These are phyloP conservation scores for Rousettus madagascariensis DNA, from an alignment of 2,797 vertebrate genomes.

Conservation along the genomic window DNA sequence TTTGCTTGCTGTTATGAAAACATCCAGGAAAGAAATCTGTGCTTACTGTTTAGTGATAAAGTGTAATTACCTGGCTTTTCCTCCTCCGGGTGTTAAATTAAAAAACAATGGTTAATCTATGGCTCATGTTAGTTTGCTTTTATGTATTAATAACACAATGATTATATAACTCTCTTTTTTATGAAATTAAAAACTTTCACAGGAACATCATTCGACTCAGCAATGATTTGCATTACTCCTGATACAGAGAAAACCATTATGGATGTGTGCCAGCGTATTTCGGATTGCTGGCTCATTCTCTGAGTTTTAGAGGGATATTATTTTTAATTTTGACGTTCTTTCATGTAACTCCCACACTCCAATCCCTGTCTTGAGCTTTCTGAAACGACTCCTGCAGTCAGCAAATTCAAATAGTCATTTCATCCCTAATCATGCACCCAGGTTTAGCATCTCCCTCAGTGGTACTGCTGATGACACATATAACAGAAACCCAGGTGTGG, in stretches of 20 bases:
- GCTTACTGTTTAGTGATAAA: slow-evolving; percentile 61
- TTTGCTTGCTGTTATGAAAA: slow-evolving; percentile 45
- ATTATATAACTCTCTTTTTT: slow-evolving; percentile 77
- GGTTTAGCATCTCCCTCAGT: not conserved
- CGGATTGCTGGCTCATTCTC: slow-evolving; percentile 61
- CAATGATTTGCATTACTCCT: slow-evolving; percentile 75
- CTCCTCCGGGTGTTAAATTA: slow-evolving; percentile 63
- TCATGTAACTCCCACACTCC: slow-evolving; percentile 64
- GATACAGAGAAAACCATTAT: slow-evolving; percentile 54
- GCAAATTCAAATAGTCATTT: slow-evolving; percentile 63
- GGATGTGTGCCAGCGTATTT: slow-evolving; percentile 71
- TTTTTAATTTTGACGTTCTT: slow-evolving; percentile 74
- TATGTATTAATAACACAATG: slow-evolving; percentile 79
- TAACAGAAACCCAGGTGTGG: not conserved
- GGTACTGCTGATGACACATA: not conserved
- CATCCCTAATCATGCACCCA: slow-evolving; percentile 48
- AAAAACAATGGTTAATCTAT: slow-evolving; percentile 75
- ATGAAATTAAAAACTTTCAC: slow-evolving; percentile 81
- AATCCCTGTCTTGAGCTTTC: slow-evolving; percentile 67
- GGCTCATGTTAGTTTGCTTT: slow-evolving; percentile 72
- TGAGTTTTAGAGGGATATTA: slow-evolving; percentile 64
- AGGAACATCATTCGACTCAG: slow-evolving; percentile 64
- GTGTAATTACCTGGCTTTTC: slow-evolving; percentile 56
- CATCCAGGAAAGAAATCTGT: slow-evolving; percentile 44
- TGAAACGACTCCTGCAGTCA: slow-evolving; percentile 74